Conservation (phyloP, 2,113 vertebrate genomes). For the Sinocyclocheilus anshuiensis region DNA sequence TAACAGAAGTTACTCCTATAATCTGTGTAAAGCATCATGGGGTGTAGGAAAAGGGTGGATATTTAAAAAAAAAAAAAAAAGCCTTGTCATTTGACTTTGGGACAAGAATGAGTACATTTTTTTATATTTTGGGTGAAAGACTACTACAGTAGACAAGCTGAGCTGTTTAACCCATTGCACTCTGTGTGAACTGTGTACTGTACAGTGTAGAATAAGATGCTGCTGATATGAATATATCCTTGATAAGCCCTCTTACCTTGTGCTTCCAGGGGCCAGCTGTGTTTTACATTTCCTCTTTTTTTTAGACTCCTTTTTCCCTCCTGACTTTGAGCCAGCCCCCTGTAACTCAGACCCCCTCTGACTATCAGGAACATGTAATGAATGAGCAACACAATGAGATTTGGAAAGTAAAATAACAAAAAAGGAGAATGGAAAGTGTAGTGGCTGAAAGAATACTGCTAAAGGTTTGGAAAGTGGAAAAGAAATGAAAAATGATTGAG, state of each 20-base stretch:
- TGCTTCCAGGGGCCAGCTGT: conserved; percentile 80
- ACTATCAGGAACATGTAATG: conserved; percentile 86
- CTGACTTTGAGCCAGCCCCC: conserved; percentile 85
- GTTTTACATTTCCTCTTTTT: conserved; percentile 92
- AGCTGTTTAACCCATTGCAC: too few species aligned
- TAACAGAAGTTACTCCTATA: too few species aligned
- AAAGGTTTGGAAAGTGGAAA: conserved; percentile 18
- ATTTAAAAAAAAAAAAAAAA: too few species aligned
- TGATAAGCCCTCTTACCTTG: conserved; percentile 84
- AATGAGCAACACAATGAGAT: conserved; percentile 80
- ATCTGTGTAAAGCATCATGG: too few species aligned
- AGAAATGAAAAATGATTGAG: conserved; percentile 44
- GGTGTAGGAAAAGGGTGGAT: too few species aligned
- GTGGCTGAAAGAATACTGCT: conserved; percentile 25
- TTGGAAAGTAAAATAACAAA: conserved; percentile 76
- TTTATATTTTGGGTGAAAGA: too few species aligned
- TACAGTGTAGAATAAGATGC: not conserved
- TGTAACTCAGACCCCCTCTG: conserved; percentile 91
- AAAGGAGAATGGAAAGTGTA: conserved; percentile 69
- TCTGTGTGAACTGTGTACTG: not conserved
- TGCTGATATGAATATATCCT: conserved; percentile 4
- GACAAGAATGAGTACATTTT: too few species aligned
- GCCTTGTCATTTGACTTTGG: too few species aligned
- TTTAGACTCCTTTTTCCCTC: conserved; percentile 95
- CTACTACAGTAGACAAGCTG: too few species aligned